phyloP scores from a whole-genome alignment of 2,888 invertebrate genomes.

The Aphidoletes aphidimyza region DNA sequence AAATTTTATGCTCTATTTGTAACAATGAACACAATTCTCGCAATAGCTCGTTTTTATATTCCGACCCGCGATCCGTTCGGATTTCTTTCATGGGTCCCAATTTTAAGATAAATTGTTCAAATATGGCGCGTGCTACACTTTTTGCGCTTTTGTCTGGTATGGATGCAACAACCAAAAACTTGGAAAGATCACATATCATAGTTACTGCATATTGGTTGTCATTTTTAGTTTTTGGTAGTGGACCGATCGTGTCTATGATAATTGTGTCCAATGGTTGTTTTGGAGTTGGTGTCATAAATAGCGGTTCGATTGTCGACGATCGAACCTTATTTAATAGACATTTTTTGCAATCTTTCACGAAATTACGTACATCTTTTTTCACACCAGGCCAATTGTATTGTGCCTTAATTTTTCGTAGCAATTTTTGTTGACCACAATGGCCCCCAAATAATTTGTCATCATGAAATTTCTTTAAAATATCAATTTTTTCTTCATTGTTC shows the following conservation, averaged over 20 bases:
- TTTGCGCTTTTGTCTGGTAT: constrained; percentile 57
- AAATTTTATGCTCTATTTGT: constrained; percentile 50
- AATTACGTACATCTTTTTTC: background rate
- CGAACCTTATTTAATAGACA: background rate
- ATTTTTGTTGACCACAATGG: background rate
- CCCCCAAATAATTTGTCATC: constrained; percentile 1
- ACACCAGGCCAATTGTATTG: background rate
- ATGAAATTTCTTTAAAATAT: background rate
- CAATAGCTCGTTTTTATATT: constrained; percentile 6
- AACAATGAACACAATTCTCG: background rate
- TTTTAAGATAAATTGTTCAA: constrained; percentile 56
- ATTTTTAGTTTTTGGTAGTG: background rate
- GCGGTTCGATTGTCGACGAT: background rate
- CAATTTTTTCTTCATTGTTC: background rate
- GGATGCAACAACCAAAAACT: constrained; percentile 19
- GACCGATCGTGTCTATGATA: constrained; percentile 5
- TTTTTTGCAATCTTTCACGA: background rate
- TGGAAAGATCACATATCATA: background rate
- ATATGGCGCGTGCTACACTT: constrained; percentile 57
- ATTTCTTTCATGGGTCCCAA: background rate
- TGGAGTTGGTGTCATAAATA: background rate
- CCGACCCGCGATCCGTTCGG: background rate
- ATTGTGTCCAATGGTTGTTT: background rate
- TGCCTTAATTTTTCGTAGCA: background rate
- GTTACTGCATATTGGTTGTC: background rate